phyloP scores from a whole-genome alignment of 1,140 invertebrate genomes.

The Archegozetes longisetosus region DNA sequence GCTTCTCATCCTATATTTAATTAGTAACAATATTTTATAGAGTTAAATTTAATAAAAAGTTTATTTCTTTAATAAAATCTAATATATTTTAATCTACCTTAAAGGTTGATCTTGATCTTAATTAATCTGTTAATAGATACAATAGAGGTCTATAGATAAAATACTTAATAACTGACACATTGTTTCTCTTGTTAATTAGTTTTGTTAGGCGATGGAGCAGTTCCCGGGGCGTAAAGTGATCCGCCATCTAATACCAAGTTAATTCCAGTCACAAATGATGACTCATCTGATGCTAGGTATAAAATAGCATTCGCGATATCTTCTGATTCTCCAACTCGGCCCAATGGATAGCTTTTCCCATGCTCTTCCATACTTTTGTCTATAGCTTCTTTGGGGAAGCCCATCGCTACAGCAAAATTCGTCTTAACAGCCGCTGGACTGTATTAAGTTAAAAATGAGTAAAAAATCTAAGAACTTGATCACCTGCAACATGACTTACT shows the following conservation, averaged over 20 bases:
- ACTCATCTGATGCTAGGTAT: conserved; percentile 58
- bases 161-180: no score
- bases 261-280: conserved; percentile 63
- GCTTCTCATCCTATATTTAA: no score
- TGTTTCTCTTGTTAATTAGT: no score
- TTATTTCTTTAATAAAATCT: no score
- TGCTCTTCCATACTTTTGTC: background rate
- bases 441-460: background rate
- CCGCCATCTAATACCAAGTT: conserved; percentile 62
- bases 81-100: no score
- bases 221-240: background rate
- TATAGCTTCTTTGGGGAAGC: background rate
- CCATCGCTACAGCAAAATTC: background rate
- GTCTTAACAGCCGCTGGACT: conserved; percentile 5
- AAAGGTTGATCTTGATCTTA: no score
- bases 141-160: no score
- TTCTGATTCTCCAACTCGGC: conserved; percentile 38
- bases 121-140: no score
- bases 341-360: conserved; percentile 11
- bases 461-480: background rate
- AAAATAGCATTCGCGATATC: conserved; percentile 65
- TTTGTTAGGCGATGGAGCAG: no score
- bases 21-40: no score
- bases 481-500: background rate
- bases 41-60: no score